These are phyloP conservation scores for Sminthurides aquaticus DNA, from an alignment of 2,888 invertebrate species.

Conservation along the genomic window DNA sequence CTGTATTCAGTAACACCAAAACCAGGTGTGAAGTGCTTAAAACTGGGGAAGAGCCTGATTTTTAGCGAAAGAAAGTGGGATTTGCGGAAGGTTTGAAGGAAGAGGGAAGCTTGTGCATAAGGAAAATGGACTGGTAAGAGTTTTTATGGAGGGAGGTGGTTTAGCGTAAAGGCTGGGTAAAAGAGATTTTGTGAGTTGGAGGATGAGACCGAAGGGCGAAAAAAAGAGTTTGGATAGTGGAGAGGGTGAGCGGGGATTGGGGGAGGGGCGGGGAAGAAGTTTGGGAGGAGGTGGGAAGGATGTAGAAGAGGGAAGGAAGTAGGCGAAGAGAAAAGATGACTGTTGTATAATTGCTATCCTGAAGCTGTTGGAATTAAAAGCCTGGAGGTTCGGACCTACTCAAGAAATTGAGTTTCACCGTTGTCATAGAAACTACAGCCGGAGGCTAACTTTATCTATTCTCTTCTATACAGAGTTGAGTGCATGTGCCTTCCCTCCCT, in stretches of 20 bases:
- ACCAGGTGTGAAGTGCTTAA: too few species aligned
- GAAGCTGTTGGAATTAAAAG: slow-evolving; percentile 29
- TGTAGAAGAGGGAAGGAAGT: slow-evolving; percentile 5
- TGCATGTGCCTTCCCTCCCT: background rate
- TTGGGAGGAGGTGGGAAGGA: background rate
- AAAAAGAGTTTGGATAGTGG: background rate
- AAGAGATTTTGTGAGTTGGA: too few species aligned
- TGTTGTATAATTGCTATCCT: slow-evolving; percentile 34
- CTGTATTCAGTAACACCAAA: too few species aligned
- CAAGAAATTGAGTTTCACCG: slow-evolving; percentile 37
- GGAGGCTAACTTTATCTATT: slow-evolving; percentile 8
- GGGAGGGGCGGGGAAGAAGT: slow-evolving; percentile 3
- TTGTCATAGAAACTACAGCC: slow-evolving; percentile 25
- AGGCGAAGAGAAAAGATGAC: slow-evolving; percentile 29
- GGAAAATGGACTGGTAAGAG: too few species aligned
- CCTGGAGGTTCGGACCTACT: slow-evolving; percentile 28
- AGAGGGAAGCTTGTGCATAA: too few species aligned
- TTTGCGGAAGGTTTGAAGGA: too few species aligned
- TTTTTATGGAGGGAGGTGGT: too few species aligned
- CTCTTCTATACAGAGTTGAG: background rate
- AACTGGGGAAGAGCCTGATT: too few species aligned
- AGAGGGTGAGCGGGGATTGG: background rate
- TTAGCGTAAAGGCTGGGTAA: too few species aligned
- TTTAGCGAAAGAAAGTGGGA: too few species aligned
- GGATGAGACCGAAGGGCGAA: background rate